Base-by-base conservation (phyloP, 2,797 vertebrate species). In the Hafferia zeledoni region DNA sequence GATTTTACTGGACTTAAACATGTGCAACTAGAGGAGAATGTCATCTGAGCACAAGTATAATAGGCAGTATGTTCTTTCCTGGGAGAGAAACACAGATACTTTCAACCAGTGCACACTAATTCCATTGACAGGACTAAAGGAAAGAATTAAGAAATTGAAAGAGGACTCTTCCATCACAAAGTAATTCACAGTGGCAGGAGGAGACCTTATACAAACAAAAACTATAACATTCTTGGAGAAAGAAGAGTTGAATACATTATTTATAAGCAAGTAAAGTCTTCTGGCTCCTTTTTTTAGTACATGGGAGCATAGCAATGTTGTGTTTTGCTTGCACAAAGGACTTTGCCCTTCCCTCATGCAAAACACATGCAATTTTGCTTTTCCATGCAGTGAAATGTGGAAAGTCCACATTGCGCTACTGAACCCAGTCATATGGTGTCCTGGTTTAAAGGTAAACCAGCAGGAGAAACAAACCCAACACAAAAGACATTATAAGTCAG, bases 301-400 rank as follows among this genome's bases (percentile, higher is more conserved):
- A 19, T 23, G 6, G 31, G 17, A 75, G 10, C n/a, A 31, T 4
- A 37, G 5, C 16, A 65, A 12, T 10, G 6, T 18, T 67, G 8
- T 17, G 28, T 30, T 89, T 64, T 86, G 11, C 57, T 83, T 46
- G 18, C 31, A 56, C 41, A 39, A 87, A 63, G 16, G 30, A 49
- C 23, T 13, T 76, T 5, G 1, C 22, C 37, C 39, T 39, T 2
- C 49, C 43, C 18, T 53, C 27, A 60, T 6, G 11, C 18, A 78
- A 81, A 84, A 24, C 6, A 39, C 20, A 7, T 4, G 6, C 6
- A 64, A 27, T n/a, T 72, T 57, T 43, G 15, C 43, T 79, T 49
- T 37, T 31, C 16, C 5, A 0, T 9, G 9, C 13, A 46, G 25
- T n/a, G 33, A 43, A 11, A 35, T 18, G 13, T 0, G 0, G 9